Conservation (phyloP, 2,113 vertebrate genomes). For the Neopipo cinnamomea region DNA sequence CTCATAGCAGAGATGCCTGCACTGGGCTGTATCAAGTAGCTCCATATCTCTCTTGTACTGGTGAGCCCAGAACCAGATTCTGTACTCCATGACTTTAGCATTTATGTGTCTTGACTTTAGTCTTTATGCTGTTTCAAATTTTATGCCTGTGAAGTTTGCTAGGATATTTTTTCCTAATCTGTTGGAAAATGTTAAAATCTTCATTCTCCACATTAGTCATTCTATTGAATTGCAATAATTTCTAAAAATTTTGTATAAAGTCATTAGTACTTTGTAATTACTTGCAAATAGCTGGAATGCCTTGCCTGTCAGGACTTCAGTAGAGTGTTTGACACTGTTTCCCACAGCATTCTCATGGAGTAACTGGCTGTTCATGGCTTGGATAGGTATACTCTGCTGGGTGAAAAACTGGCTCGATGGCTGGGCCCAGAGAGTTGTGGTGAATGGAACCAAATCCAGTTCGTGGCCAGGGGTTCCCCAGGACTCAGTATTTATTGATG, state of each 20-base stretch:
- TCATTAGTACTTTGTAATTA: background rate
- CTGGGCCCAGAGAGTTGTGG: background rate
- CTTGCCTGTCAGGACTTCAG: background rate
- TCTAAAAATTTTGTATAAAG: background rate
- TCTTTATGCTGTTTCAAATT: background rate
- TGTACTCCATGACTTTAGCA: background rate
- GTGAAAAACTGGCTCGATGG: background rate
- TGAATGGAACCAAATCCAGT: background rate
- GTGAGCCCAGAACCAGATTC: background rate
- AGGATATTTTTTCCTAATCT: background rate
- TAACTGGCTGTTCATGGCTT: fast-evolving
- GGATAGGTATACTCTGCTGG: no score
- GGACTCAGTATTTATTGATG: background rate
- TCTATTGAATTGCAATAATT: background rate
- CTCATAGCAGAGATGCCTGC: background rate
- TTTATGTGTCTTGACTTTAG: background rate
- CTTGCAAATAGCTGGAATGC: background rate
- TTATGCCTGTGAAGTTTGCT: background rate
- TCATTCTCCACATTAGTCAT: background rate
- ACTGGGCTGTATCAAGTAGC: background rate
- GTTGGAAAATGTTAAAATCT: background rate
- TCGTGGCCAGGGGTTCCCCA: background rate
- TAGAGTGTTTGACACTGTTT: background rate
- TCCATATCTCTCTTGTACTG: background rate
- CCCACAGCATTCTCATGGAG: background rate